Percentiles rank a stretch among this genome's conserved stretches.
phyloP scores from a whole-genome alignment of 1,140 invertebrate species.

The Apolygus lucorum region DNA sequence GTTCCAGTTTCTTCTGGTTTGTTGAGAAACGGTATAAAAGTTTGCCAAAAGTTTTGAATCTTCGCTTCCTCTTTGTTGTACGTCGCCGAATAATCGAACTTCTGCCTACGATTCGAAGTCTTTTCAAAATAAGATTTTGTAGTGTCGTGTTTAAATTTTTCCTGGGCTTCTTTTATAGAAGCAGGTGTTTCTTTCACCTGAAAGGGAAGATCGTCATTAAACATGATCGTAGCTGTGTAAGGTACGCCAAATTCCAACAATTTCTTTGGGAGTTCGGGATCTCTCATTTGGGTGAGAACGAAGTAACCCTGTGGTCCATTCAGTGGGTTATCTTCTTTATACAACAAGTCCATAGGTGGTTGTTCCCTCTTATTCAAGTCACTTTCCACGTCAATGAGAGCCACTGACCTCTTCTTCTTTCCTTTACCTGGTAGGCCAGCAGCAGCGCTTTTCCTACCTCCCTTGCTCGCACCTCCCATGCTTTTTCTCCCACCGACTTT shows the following conservation, averaged over 20 bases:
- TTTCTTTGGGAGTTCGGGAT: conserved; percentile 1
- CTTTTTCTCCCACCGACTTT: conserved; percentile 16
- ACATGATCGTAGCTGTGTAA: background rate
- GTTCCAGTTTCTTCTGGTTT: background rate
- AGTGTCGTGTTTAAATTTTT: background rate
- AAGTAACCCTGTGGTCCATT: conserved; percentile 12
- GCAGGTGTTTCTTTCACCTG: background rate
- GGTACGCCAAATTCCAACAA: conserved; percentile 8
- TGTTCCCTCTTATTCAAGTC: conserved; percentile 5
- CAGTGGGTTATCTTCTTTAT: background rate
- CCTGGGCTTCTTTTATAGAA: background rate
- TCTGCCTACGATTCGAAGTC: background rate
- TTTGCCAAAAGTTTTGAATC: conserved; percentile 7
- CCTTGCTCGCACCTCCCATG: background rate
- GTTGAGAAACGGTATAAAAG: background rate
- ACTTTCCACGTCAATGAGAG: background rate
- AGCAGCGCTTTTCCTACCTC: background rate
- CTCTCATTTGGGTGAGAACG: conserved; percentile 19
- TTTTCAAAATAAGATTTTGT: background rate
- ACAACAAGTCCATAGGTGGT: background rate
- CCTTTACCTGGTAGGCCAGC: background rate
- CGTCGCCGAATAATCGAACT: background rate
- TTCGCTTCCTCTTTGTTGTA: background rate
- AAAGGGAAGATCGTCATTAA: background rate
- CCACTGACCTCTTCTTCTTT: background rate